Evolutionary conservation across 2,888 invertebrate species (phyloP).

Genomic region (Thalpophila matura): DNA sequence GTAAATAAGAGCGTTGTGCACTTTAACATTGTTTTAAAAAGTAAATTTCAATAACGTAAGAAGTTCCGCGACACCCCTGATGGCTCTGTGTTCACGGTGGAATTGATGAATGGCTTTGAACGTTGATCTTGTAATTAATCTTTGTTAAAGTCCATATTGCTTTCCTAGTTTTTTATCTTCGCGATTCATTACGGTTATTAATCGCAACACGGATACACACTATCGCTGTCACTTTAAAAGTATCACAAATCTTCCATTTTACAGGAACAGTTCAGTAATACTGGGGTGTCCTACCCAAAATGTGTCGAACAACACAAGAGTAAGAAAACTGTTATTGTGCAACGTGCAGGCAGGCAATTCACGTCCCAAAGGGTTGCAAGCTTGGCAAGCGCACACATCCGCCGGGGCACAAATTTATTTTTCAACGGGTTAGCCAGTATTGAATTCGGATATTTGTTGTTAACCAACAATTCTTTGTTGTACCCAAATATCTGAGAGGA

Average conservation of each 20-base stretch:
- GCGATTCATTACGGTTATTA: slow-evolving; percentile 8
- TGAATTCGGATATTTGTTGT: slow-evolving; percentile 64
- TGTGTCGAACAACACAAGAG: slow-evolving; percentile 53
- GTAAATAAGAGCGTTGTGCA: slow-evolving; percentile 75
- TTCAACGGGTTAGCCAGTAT: slow-evolving; percentile 62
- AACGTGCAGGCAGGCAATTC: slow-evolving; percentile 63
- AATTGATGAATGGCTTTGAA: slow-evolving; percentile 68
- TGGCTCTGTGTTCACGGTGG: slow-evolving; percentile 66
- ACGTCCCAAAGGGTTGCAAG: slow-evolving; percentile 62
- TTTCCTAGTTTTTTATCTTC: slow-evolving; percentile 22
- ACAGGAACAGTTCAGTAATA: slow-evolving; percentile 13
- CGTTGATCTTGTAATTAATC: slow-evolving; percentile 64
- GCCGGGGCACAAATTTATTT: slow-evolving; percentile 61
- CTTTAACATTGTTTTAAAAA: slow-evolving; percentile 86
- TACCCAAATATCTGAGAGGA: slow-evolving; percentile 51
- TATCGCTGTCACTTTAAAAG: background rate
- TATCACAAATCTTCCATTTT: slow-evolving; percentile 2
- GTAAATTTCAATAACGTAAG: slow-evolving; percentile 85
- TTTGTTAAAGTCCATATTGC: slow-evolving; percentile 37
- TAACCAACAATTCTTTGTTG: slow-evolving; percentile 60
- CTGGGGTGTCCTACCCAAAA: slow-evolving; percentile 41
- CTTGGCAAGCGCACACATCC: slow-evolving; percentile 59
- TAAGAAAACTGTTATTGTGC: slow-evolving; percentile 64
- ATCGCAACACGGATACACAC: background rate
- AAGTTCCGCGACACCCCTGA: slow-evolving; percentile 77